Conservation (phyloP, 2,797 vertebrate genomes). For the Peromyscus melanophrys region DNA sequence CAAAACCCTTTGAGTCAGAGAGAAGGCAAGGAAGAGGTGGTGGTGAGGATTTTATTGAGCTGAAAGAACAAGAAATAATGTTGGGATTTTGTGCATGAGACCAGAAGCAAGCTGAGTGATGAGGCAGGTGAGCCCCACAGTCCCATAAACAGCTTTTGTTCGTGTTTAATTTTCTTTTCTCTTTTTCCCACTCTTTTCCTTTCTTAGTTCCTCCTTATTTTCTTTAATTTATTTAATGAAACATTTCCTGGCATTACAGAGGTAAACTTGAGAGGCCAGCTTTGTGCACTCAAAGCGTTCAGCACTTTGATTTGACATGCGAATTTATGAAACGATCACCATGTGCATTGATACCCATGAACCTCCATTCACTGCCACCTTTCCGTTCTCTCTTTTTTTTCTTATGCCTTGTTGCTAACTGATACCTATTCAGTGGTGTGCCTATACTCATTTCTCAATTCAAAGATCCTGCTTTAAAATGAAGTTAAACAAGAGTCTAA, state of each 20-base stretch:
- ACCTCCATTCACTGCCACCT: not conserved
- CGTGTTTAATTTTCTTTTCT: constrained; percentile 56
- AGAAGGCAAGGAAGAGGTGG: not conserved
- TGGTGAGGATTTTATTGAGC: constrained; percentile 22
- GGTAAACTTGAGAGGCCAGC: not conserved
- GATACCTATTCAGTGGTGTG: not conserved
- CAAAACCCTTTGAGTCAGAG: constrained; percentile 51
- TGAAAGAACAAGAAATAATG: constrained; percentile 69
- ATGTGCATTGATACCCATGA: too few relatives aligned
- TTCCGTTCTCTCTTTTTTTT: not conserved
- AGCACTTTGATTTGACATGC: rapidly evolving
- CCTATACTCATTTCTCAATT: constrained; percentile 2
- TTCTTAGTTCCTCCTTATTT: not conserved
- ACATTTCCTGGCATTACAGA: not conserved
- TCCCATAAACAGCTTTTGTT: constrained; percentile 44
- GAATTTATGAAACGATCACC: not conserved
- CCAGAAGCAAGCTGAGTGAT: constrained; percentile 50
- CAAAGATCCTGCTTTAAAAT: not conserved
- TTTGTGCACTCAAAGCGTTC: not conserved
- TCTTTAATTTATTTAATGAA: not conserved
- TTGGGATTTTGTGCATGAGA: constrained; percentile 48
- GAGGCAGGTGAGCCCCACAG: not conserved
- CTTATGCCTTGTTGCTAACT: not conserved
- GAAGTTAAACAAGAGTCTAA: not conserved
- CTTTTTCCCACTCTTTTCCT: not conserved